Percentiles rank a stretch among this genome's conserved stretches.
These are phyloP conservation scores for Mechanitis mazaeus DNA, from an alignment of 2,888 invertebrate genomes.

Conservation along the genomic window DNA sequence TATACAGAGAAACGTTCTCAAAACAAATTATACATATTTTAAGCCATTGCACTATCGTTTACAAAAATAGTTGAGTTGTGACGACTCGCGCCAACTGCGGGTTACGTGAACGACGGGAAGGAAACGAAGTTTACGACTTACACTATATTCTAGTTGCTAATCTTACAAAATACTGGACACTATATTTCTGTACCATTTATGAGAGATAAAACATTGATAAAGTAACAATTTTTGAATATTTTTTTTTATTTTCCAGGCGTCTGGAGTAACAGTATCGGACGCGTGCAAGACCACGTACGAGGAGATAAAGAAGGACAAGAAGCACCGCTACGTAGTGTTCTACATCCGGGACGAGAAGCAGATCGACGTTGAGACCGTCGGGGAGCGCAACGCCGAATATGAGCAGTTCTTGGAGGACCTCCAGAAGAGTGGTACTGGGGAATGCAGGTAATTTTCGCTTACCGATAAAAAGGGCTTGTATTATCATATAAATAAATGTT, in stretches of 20 bases:
- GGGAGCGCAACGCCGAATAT: conserved; percentile 92
- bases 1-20: not conserved
- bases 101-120: conserved; percentile 16
- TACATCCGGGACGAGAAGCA: conserved; percentile 97
- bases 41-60: conserved; percentile 11
- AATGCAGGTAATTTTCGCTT: conserved; percentile 83
- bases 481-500: no score
- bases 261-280: conserved; percentile 97
- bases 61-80: conserved; percentile 21
- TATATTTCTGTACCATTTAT: no score
- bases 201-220: no score
- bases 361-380: conserved; percentile 96
- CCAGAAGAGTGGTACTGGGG: conserved; percentile 92
- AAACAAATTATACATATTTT: conserved; percentile 8
- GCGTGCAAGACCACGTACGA: conserved; percentile 96
- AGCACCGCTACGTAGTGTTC: conserved; percentile 97
- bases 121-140: no score
- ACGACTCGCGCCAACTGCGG: conserved; percentile 19
- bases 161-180: no score
- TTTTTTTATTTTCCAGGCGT: conserved; percentile 79
- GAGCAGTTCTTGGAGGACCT: conserved; percentile 95
- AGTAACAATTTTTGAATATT: no score
- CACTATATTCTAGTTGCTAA: no score
- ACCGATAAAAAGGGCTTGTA: no score
- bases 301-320: conserved; percentile 98